Base-by-base conservation (phyloP, 2,888 invertebrate genomes). In the Megaustenia siamemsis region DNA sequence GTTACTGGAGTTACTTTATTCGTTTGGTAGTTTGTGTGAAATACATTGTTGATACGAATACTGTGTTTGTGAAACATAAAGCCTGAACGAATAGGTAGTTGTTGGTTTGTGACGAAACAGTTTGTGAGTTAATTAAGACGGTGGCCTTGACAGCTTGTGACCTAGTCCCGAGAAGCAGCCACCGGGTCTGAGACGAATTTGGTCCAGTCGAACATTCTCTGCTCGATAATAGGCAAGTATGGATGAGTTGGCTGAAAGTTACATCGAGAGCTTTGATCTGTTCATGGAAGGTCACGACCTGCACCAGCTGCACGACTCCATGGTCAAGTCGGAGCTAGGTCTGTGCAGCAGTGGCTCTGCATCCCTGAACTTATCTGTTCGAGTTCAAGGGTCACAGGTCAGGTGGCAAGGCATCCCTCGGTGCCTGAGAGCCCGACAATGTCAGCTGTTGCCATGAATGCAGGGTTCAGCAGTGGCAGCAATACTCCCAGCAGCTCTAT, bases 251-350 rank as follows among this genome's bases (percentile, higher is more conserved):
- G 91, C 90, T 32, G 90, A 92, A 85, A 91, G 91, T 84, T 92
- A 91, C 85, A 92, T 92, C 79, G 90, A 89, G 71, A 90, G 91
- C 40, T 92, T 92, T 83, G 92, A 92, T 83, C 89, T 92, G 35
- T 91, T 90, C 78, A 90, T 91, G 87, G 89, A 91, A 77, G 92
- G 91, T 73, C 87, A 90, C 82, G 90, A 87, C 49, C 79, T 87
- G 71, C 87, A 84, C 15, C 82, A 90, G 56, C 82, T 87, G 49
- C 88, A 88, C 35, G 89, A 81, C 88, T 82, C 84, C 87, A 89
- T 83, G 88, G 89, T 60, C 90, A 91, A 85, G 83, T 88, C 87
- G 80, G 89, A 90, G 69, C 85, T 77, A n/a, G 83, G 78, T 38
- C 75, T 82, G 60, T 88, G 88, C 75, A 87, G 89, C 82, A 49